Evolutionary conservation across 2,888 invertebrate genomes (phyloP).

Genomic region (Epirrhoe alternata): DNA sequence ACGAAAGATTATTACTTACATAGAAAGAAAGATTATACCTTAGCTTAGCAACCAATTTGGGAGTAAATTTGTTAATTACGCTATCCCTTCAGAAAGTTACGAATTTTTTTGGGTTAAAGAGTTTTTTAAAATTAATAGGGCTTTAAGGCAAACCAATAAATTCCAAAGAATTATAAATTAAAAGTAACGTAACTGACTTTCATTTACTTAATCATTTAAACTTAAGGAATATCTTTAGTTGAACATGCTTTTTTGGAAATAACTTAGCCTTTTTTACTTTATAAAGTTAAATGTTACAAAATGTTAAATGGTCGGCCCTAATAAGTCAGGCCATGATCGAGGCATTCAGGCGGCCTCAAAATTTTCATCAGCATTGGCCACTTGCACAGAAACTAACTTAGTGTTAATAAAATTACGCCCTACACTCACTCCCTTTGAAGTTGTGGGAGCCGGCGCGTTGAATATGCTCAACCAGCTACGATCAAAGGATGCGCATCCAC

Average conservation of each 20-base stretch:
- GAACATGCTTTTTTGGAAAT: too few relatives aligned
- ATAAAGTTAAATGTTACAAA: too few relatives aligned
- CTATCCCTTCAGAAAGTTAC: neutral
- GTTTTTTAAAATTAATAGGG: neutral
- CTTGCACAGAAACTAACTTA: constrained; percentile 8
- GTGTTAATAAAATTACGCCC: constrained; percentile 27
- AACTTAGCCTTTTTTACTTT: too few relatives aligned
- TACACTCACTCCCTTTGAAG: constrained; percentile 30
- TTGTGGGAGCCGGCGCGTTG: constrained; percentile 17
- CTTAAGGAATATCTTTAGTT: neutral
- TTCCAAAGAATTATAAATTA: neutral
- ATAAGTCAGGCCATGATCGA: neutral
- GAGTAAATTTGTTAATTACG: constrained; percentile 2
- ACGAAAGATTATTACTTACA: neutral
- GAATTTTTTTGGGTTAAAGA: neutral
- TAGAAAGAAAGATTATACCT: neutral
- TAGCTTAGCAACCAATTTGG: neutral
- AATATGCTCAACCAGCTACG: constrained; percentile 18
- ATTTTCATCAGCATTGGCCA: neutral
- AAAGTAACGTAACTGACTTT: neutral
- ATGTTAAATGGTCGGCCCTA: neutral
- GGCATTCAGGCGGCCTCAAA: neutral
- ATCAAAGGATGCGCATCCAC: constrained; percentile 25
- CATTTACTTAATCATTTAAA: neutral
- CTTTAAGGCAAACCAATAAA: neutral